Evolutionary conservation across 1,140 invertebrate genomes (phyloP).

Genomic region (Penaeus chinensis): DNA sequence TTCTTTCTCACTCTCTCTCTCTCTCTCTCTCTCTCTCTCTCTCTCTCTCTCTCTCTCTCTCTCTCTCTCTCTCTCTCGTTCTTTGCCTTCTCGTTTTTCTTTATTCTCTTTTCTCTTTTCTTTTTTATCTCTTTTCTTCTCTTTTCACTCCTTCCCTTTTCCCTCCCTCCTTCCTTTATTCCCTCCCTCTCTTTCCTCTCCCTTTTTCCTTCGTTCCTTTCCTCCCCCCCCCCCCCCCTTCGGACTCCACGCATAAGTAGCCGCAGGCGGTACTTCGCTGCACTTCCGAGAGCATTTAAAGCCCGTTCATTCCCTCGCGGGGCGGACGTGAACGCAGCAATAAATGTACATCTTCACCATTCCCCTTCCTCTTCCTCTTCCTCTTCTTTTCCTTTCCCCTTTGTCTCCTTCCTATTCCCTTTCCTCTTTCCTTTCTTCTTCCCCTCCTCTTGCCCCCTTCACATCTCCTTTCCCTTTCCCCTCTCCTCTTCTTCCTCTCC

Average conservation of each 20-base stretch:
- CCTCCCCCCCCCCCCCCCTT: neutral
- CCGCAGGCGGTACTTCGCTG: neutral
- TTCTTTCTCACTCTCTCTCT: neutral
- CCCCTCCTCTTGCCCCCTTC: neutral
- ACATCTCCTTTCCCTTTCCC: neutral
- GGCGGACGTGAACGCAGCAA: neutral
- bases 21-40: slow-evolving; percentile 14
- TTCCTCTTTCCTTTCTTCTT: neutral
- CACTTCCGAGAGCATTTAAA: neutral
- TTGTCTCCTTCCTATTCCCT: neutral
- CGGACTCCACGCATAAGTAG: neutral
- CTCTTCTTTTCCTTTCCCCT: neutral
- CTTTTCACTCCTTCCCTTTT: neutral
- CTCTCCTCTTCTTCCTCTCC: neutral
- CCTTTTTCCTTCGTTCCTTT: neutral
- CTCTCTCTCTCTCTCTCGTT: neutral
- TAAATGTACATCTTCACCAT: neutral
- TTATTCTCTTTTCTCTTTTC: neutral
- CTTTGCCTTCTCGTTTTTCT: neutral
- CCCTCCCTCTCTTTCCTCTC: neutral
- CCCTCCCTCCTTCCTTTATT: neutral
- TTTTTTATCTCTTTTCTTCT: neutral
- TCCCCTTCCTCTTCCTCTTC: neutral
- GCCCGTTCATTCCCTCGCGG: neutral
- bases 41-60: slow-evolving; percentile 2